Conservation (phyloP, 2,797 vertebrate genomes). For the Spatula versicolor region DNA sequence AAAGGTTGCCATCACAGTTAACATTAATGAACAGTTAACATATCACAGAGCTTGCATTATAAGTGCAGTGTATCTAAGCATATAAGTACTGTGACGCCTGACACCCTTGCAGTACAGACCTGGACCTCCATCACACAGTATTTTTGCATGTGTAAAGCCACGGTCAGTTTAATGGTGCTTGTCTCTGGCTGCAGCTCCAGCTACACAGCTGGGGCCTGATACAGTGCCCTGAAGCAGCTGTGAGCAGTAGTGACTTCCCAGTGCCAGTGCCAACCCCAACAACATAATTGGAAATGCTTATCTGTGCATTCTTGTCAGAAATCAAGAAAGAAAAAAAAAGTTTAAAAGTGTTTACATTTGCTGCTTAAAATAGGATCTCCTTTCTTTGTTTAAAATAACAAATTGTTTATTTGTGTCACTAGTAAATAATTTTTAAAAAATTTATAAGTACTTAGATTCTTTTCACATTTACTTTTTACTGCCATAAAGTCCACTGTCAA, state of each 20-base stretch:
- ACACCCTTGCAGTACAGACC: background rate
- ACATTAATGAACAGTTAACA: background rate
- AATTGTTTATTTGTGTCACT: conserved; percentile 23
- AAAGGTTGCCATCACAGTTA: background rate
- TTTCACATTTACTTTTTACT: conserved; percentile 51
- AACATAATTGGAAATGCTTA: background rate
- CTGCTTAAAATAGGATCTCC: background rate
- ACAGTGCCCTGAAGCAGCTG: rapidly evolving
- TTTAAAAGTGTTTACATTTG: conserved; percentile 32
- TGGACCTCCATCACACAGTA: background rate
- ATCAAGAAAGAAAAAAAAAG: background rate
- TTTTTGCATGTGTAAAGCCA: background rate
- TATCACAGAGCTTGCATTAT: background rate
- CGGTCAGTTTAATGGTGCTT: background rate
- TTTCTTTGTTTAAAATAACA: conserved; percentile 13
- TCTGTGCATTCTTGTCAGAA: background rate
- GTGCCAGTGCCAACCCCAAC: background rate
- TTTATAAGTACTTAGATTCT: background rate
- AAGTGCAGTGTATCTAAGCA: background rate
- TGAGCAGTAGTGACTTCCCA: background rate
- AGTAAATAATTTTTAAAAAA: conserved; percentile 33
- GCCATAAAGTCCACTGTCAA: conserved; percentile 15
- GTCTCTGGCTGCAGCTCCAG: background rate
- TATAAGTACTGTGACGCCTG: background rate
- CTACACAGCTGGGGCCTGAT: background rate